A percentile compares a stretch with the other conserved stretches of the same genome.
Evolutionary conservation across 2,888 invertebrate genomes (phyloP).

Genomic region (Leptogaster cylindrica): DNA sequence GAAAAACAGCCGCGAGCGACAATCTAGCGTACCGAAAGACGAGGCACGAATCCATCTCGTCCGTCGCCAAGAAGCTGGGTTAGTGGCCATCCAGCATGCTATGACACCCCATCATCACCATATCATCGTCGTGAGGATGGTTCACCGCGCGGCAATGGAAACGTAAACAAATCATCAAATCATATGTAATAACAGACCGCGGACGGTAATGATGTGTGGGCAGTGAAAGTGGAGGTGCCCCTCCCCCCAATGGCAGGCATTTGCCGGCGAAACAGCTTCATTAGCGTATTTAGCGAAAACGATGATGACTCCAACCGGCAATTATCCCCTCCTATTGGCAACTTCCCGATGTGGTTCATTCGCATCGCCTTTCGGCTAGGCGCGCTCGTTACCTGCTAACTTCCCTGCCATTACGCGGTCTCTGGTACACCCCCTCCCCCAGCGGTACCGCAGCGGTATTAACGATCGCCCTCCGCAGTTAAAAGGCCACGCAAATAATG

Average conservation of each 20-base stretch:
- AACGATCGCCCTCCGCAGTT: too few relatives aligned
- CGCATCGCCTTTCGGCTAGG: not conserved
- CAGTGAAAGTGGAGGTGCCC: conserved; percentile 4
- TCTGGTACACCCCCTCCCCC: too few relatives aligned
- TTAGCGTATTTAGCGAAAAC: conserved; percentile 1
- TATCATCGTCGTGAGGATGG: too few relatives aligned
- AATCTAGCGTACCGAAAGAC: not conserved
- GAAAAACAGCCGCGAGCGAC: not conserved
- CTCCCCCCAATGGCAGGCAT: not conserved
- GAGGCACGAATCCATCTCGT: not conserved
- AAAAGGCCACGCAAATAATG: conserved; percentile 1
- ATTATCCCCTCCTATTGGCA: conserved; percentile 15
- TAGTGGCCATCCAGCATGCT: not conserved
- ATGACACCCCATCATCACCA: not conserved
- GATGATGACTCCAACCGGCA: not conserved
- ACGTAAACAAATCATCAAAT: conserved; percentile 33
- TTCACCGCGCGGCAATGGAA: not conserved
- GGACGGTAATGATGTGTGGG: conserved; percentile 16
- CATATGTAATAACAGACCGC: conserved; percentile 18
- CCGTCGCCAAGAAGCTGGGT: not conserved
- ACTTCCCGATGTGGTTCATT: not conserved
- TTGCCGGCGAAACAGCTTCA: conserved; percentile 24
- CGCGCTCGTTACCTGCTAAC: not conserved
- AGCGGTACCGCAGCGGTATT: too few relatives aligned
- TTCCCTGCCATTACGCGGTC: not conserved